Base-by-base conservation (phyloP, 2,888 invertebrate genomes). In the Pheosia gnoma region DNA sequence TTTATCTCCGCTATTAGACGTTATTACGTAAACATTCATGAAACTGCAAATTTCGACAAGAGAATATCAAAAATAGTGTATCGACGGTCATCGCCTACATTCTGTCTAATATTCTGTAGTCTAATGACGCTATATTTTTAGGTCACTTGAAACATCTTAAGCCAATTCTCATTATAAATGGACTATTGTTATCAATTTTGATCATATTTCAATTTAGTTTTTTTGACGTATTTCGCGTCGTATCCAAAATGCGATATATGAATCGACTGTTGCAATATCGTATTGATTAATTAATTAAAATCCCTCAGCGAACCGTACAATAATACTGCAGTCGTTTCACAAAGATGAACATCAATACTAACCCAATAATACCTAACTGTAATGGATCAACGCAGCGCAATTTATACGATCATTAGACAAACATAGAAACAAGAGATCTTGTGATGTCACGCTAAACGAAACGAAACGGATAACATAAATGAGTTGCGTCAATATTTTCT, bases 11-110 rank as follows among this genome's bases (percentile, higher is more conserved):
- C 83, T 85, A 86, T 84, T 25, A 25, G 25, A 85, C 81, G 77
- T 82, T 80, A 80, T 80, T 76, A 83, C 80, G 76, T 87, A 83
- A 85, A 88, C 87, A 87, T 86, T 83, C 85, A 83, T 86, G 86
- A 86, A 87, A 88, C 86, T 87, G 90, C 90, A 88, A 92, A 91
- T 93, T 92, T 91, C 93, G 93, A 93, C 91, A 93, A 93, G 93
- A 93, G 90, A 86, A 90, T 93, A 93, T 93, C 93, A 93, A 93
- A 93, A 93, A 93, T 93, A 93, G 93, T 91, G 91, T 88, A 89
- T 89, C 88, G 86, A 90, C 89, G 84, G 87, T 83, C 84, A 81
- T 85, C 86, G 82, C 77, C 88, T 90, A 91, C 87, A 86, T 87
- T 90, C 87, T 91, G 91, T 82, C 87, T 89, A 88, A 89, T 86